Percentiles rank a stretch among this genome's conserved stretches.
Evolutionary conservation across 2,113 vertebrate species (phyloP).

Genomic region (Pseudopipra pipra): DNA sequence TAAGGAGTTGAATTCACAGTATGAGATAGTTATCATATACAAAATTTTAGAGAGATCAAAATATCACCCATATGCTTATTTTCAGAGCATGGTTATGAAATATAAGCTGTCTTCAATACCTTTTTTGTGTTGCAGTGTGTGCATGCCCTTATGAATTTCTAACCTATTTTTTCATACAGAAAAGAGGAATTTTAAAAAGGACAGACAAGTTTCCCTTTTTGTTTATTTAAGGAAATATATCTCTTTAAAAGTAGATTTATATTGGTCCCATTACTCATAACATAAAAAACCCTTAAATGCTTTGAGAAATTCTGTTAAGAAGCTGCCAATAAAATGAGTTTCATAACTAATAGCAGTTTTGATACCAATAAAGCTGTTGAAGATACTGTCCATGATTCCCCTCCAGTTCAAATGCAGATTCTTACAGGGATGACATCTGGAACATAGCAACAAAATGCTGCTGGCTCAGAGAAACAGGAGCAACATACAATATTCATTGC

Average conservation of each 20-base stretch:
- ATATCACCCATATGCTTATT: not conserved
- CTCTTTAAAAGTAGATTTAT: slow-evolving; percentile 19
- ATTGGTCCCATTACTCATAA: not conserved
- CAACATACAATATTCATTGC: slow-evolving; percentile 39
- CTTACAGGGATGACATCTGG: slow-evolving; percentile 53
- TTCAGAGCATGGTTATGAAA: not conserved
- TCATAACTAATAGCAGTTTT: slow-evolving; percentile 17
- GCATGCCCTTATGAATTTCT: not conserved
- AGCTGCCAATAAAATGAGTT: not conserved
- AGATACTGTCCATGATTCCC: slow-evolving; percentile 19
- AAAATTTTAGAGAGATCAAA: slow-evolving; percentile 6
- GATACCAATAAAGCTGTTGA: slow-evolving; percentile 20
- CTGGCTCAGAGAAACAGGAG: slow-evolving; percentile 49
- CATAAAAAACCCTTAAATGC: not conserved
- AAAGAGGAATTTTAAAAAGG: not conserved
- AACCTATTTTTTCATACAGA: not conserved
- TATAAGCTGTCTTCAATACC: not conserved
- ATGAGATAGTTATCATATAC: not conserved
- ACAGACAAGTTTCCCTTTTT: not conserved
- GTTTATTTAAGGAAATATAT: not conserved
- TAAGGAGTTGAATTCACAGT: not conserved
- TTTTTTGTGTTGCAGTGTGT: not conserved
- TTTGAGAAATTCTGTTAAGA: not conserved
- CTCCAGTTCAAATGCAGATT: slow-evolving; percentile 26
- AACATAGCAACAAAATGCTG: slow-evolving; percentile 51